These are phyloP conservation scores for Calliphora vicina DNA, from an alignment of 1,140 invertebrate genomes.

Conservation along the genomic window DNA sequence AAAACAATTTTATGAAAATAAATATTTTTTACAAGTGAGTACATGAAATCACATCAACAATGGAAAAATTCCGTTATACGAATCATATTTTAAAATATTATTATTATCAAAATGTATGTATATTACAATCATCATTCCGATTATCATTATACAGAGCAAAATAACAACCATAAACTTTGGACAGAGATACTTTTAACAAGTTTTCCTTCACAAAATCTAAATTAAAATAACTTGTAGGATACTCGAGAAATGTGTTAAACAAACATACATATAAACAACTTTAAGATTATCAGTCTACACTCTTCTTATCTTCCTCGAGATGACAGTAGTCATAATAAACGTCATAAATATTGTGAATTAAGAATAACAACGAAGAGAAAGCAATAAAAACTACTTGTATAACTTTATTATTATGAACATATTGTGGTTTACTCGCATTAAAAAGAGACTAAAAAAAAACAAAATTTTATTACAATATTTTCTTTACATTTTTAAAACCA, in stretches of 20 bases:
- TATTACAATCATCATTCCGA: too few relatives aligned
- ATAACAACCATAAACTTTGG: constrained; percentile 16
- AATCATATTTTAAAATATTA: too few relatives aligned
- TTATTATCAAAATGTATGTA: too few relatives aligned
- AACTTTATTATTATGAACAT: constrained; percentile 17
- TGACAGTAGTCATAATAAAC: constrained; percentile 21
- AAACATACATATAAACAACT: not conserved
- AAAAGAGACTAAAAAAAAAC: not conserved
- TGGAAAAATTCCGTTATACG: too few relatives aligned
- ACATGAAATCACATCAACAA: too few relatives aligned
- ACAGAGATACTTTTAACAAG: constrained; percentile 8
- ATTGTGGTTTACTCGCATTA: not conserved
- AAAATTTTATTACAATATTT: not conserved
- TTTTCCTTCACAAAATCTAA: not conserved
- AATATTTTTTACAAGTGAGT: too few relatives aligned
- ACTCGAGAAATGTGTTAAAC: too few relatives aligned
- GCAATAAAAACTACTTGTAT: constrained; percentile 12
- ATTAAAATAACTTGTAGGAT: not conserved
- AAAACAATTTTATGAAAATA: too few relatives aligned
- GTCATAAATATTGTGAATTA: constrained; percentile 20
- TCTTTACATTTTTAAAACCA: not conserved
- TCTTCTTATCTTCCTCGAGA: not conserved
- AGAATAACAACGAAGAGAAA: not conserved
- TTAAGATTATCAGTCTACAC: not conserved
- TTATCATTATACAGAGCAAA: too few relatives aligned